phyloP scores from a whole-genome alignment of 2,888 invertebrate genomes.

The Archaeoteleia sp. region DNA sequence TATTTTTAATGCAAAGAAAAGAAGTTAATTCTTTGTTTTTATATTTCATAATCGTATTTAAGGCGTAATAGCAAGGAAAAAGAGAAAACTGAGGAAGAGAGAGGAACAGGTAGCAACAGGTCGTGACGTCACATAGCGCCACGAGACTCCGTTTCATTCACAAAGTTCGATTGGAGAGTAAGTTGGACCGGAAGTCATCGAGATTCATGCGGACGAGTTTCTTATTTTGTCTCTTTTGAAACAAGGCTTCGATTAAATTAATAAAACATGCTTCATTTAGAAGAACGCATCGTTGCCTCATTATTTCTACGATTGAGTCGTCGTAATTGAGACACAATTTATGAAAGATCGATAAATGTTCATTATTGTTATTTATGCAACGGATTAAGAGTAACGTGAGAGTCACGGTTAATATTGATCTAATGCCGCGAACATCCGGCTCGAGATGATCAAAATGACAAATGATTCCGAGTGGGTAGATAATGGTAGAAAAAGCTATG shows the following conservation, averaged over 20 bases:
- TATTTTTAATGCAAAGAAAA: too few species aligned
- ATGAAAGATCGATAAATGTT: conserved; percentile 43
- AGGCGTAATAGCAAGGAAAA: conserved; percentile 26
- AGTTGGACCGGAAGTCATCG: conserved; percentile 65
- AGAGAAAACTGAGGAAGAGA: conserved; percentile 21
- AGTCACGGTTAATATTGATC: conserved; percentile 37
- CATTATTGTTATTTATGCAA: conserved; percentile 23
- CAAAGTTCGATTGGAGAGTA: conserved; percentile 58
- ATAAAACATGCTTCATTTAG: too few species aligned
- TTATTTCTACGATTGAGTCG: too few species aligned
- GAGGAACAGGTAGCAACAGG: conserved; percentile 71
- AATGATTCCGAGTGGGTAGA: conserved; percentile 32
- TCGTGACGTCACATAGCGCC: conserved; percentile 74
- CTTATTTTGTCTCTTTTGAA: conserved; percentile 28
- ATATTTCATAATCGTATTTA: too few species aligned
- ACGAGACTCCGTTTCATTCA: conserved; percentile 73
- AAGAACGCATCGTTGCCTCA: too few species aligned
- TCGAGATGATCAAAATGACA: conserved; percentile 50
- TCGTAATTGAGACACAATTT: too few species aligned
- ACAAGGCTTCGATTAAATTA: too few species aligned
- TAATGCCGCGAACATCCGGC: conserved; percentile 46
- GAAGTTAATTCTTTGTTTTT: too few species aligned
- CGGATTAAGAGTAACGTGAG: conserved; percentile 1
- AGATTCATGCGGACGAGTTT: conserved; percentile 51
- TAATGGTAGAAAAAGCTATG: conserved; percentile 40